Base-by-base conservation (phyloP, 2,113 vertebrate genomes). In the Lamprotornis superbus region DNA sequence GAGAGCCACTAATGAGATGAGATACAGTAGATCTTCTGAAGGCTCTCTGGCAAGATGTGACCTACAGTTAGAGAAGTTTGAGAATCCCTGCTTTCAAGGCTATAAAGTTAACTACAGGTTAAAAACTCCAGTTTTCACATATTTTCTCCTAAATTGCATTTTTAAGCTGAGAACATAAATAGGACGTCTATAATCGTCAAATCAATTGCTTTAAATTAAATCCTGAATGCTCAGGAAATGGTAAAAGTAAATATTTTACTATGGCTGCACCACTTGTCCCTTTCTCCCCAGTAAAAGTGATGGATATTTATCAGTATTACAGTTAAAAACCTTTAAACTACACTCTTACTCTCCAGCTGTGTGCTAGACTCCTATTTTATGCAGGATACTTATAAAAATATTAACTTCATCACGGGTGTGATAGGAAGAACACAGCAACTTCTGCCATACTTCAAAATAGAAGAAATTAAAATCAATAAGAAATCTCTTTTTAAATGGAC, bases 91-190 rank as follows among this genome's bases (percentile, higher is more conserved):
- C 49, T 70, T 92, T 77, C 74, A 67, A 86, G 42, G 24, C 52
- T 70, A 47, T 39, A 27, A 91, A 84, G 55, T 75, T 87, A 89
- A 61, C 9, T 28, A 10, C 1, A 60, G 19, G 17, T 28, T 93
- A 95, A 74, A 78, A 78, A 17, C 12, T 52, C 50, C 25, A 21
- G 27, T 73, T 87, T 57, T 77, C n/a, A 57, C 23, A 10, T 11
- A 11, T 53, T 35, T 74, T 42, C 15, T 55, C 28, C 42, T 70
- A 82, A 53, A 89, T 18, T 14, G 3, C 22, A 55, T n/a, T 91
- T 97, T 90, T 78, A 84, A 57, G 13, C 8, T 65, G 39, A 94
- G 79, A 94, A 79, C 42, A 47, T 70, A 93, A 91, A 79, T 14
- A 91, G 44, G 76, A 70, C 61, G 88, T 47, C 80, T 24, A 95